Conservation (phyloP, 1,140 invertebrate species). For the Paralvinella palmiformis region DNA sequence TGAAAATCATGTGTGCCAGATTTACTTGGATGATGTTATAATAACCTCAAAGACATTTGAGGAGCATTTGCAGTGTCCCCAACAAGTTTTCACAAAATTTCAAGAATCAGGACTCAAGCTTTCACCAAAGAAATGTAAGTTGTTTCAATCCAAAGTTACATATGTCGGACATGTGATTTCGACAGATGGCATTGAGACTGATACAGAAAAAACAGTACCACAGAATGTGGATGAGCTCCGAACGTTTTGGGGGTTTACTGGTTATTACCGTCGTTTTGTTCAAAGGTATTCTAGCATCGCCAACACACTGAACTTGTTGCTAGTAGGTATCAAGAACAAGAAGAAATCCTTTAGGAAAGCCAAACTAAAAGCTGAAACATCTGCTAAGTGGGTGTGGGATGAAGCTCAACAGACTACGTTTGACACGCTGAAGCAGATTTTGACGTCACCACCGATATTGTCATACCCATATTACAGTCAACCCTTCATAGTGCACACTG, state of each 20-base stretch:
- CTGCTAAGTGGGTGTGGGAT: neutral
- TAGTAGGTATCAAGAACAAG: neutral
- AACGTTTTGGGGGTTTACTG: too few species aligned
- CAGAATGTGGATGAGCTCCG: slow-evolving; percentile 1
- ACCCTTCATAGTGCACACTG: slow-evolving; percentile 3
- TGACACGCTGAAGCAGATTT: neutral
- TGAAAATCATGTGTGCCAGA: too few species aligned
- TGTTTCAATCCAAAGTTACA: too few species aligned
- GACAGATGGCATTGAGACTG: slow-evolving; percentile 14
- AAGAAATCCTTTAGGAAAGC: too few species aligned
- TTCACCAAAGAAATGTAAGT: too few species aligned
- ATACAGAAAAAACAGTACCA: slow-evolving; percentile 13
- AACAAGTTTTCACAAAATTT: too few species aligned
- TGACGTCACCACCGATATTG: neutral
- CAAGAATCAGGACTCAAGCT: too few species aligned
- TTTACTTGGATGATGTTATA: too few species aligned
- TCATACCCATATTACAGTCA: neutral
- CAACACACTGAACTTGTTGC: neutral
- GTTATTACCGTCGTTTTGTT: too few species aligned
- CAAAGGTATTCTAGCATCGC: neutral
- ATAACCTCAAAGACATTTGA: too few species aligned
- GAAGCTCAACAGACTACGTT: neutral
- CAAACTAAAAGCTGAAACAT: too few species aligned
- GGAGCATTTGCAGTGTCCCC: too few species aligned
- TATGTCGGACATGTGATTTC: slow-evolving; percentile 38